Evolutionary conservation across 2,888 invertebrate genomes (phyloP), one percentile per base, ranked within the genome.

Genomic region (Tinea semifulvella): DNA sequence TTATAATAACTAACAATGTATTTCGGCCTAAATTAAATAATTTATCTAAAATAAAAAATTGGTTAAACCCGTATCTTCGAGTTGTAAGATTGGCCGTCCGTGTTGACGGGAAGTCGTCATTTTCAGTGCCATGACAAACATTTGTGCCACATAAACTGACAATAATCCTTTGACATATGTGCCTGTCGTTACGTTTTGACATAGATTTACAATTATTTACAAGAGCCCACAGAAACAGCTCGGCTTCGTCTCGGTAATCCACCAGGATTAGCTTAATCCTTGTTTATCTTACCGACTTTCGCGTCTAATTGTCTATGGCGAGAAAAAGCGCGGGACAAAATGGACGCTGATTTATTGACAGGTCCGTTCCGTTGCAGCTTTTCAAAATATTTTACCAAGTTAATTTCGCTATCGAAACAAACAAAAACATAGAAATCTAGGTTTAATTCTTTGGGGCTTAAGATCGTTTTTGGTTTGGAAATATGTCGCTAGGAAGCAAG

Each of bases 161-260:
- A 20, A 55, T 79, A 75, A 79, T 77, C 79, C 75, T 58, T 55
- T 61, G 67, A 82, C 80, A 76, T 77, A 79, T 80, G 82, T 77
- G 73, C 64, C 63, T 69, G 75, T 75, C 75, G 67, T 68, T 71
- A 63, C 65, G 68, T 77, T 76, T 77, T 76, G 82, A 82, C 81
- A 60, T 68, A 76, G 82, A 82, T 82, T 82, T 81, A 82, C 80
- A 77, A 73, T 79, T 81, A 81, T 82, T 81, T 79, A 75, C 69
- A 63, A 64, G 72, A 65, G 58, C 54, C 62, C 56, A 56, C 55
- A 56, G 56, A 61, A 63, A 56, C 66, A 22, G 40, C 22, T 39
- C 20, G 76, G 65, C 69, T 66, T 58, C 61, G 63, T 74, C 73
- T 8, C 56, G 54, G 58, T 77, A 73, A 77, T 65, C 76, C 17